These are phyloP conservation scores for Smithornis capensis DNA, from an alignment of 2,113 vertebrate genomes.

Conservation along the genomic window DNA sequence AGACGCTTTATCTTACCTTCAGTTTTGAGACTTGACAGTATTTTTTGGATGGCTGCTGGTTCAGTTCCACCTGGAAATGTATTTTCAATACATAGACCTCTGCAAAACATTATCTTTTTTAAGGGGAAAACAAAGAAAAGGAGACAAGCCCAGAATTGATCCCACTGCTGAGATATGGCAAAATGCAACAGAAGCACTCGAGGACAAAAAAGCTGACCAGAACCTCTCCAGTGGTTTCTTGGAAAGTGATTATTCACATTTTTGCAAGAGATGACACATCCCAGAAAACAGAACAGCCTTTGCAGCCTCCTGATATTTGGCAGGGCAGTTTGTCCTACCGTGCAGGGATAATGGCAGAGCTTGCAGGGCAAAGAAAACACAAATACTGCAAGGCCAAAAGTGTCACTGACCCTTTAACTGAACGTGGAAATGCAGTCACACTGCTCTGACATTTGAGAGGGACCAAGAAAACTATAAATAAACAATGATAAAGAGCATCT, in stretches of 20 bases:
- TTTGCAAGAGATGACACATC: not conserved
- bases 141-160: not conserved
- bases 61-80: not conserved
- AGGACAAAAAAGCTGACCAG: not conserved
- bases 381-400: not conserved
- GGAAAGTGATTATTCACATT: not conserved
- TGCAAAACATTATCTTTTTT: not conserved
- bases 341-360: not conserved
- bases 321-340: not conserved
- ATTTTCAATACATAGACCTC: not conserved
- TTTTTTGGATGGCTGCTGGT: not conserved
- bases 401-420: not conserved
- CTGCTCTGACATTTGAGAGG: not conserved
- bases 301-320: not conserved
- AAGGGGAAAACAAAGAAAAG: not conserved
- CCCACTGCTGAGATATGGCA: not conserved
- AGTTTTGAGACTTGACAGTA: not conserved
- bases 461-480: not conserved
- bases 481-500: not conserved
- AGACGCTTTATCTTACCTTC: not conserved
- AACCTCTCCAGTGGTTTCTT: not conserved
- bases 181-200: rapidly evolving
- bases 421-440: not conserved
- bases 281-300: not conserved
- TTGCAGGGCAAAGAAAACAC: not conserved